These are phyloP conservation scores for Aphelinus atriplicis DNA, from an alignment of 1,140 invertebrate species.

Conservation along the genomic window DNA sequence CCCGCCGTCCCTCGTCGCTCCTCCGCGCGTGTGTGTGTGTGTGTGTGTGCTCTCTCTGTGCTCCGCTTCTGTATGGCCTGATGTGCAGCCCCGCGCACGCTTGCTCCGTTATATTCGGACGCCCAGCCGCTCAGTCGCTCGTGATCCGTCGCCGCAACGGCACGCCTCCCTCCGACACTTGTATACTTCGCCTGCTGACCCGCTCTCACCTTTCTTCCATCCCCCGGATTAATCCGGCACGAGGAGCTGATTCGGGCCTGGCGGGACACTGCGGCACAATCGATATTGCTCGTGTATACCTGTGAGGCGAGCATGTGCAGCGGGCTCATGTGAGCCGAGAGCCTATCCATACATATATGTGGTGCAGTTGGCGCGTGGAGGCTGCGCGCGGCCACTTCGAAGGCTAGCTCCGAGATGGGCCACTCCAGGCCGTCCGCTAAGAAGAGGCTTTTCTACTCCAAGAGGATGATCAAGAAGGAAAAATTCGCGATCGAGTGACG, in stretches of 20 bases:
- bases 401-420: constrained; percentile 44
- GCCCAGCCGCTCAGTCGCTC: constrained; percentile 47
- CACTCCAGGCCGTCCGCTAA: constrained; percentile 41
- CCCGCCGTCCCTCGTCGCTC: too few relatives aligned
- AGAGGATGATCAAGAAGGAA: constrained; percentile 48
- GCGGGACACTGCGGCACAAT: background rate
- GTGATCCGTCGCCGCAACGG: constrained; percentile 39
- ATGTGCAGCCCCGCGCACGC: background rate
- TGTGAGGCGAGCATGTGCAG: background rate
- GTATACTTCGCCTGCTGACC: too few relatives aligned
- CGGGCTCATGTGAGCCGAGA: too few relatives aligned
- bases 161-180: too few relatives aligned
- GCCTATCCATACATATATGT: too few relatives aligned
- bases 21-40: too few relatives aligned
- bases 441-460: constrained; percentile 47
- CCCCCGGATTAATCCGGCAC: too few relatives aligned
- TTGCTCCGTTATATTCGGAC: constrained; percentile 19
- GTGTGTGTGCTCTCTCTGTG: background rate
- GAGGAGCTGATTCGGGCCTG: too few relatives aligned
- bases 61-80: too few relatives aligned
- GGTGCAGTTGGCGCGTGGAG: background rate
- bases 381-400: background rate
- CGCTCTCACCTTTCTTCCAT: too few relatives aligned
- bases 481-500: constrained; percentile 26
- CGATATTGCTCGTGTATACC: background rate